Percentiles rank a stretch among this genome's conserved stretches.
Conservation (phyloP, 2,888 invertebrate genomes). For the Chouioia cunea region DNA sequence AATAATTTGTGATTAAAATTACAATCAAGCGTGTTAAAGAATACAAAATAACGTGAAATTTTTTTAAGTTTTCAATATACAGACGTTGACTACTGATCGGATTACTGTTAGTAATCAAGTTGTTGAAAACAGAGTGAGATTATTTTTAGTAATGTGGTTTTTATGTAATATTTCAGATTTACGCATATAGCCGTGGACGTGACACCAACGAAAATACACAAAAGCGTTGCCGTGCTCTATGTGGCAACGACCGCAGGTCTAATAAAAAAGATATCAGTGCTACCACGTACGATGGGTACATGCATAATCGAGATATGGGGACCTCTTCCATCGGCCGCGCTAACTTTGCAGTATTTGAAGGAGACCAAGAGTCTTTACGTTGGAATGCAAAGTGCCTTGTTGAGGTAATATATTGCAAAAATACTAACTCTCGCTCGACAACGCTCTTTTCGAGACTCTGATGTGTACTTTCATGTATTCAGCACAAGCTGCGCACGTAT, state of each 20-base stretch:
- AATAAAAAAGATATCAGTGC: constrained; percentile 84
- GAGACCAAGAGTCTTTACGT: constrained; percentile 75
- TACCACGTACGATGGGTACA: constrained; percentile 78
- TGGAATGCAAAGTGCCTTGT: constrained; percentile 60
- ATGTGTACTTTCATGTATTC: not conserved
- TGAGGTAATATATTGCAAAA: constrained; percentile 52
- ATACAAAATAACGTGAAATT: too few relatives aligned
- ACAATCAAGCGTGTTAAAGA: too few relatives aligned
- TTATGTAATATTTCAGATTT: constrained; percentile 66
- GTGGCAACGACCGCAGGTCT: constrained; percentile 82
- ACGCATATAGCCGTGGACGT: constrained; percentile 87
- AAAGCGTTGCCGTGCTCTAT: constrained; percentile 82
- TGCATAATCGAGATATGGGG: constrained; percentile 91
- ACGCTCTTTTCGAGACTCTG: too few relatives aligned
- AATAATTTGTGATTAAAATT: too few relatives aligned
- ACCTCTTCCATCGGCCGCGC: constrained; percentile 72
- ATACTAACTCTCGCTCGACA: too few relatives aligned
- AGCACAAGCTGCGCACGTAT: too few relatives aligned
- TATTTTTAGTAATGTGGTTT: not conserved
- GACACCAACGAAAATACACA: constrained; percentile 78
- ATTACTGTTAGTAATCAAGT: too few relatives aligned
- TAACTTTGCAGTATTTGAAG: constrained; percentile 82
- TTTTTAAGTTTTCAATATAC: too few relatives aligned
- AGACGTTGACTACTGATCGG: too few relatives aligned
- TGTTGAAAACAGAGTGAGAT: not conserved